A percentile compares a stretch with the other conserved stretches of the same genome.
These are phyloP conservation scores for Nemotelus pantherinus DNA, from an alignment of 2,888 invertebrate species.

Conservation along the genomic window DNA sequence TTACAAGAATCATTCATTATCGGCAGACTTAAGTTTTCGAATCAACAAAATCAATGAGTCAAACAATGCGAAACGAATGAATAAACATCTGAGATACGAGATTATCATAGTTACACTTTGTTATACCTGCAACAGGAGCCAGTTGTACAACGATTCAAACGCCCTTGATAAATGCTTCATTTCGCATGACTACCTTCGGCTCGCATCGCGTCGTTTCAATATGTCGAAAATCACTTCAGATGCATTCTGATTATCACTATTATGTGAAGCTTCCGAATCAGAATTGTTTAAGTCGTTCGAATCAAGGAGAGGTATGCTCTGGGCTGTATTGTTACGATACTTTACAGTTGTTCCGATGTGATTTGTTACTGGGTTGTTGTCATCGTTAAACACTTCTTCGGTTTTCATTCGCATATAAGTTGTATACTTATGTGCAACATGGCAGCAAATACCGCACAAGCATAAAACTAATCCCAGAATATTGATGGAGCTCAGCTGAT, in stretches of 20 bases:
- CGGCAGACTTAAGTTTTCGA: too few species aligned
- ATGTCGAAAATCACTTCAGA: conserved; percentile 69
- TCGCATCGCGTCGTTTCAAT: conserved; percentile 66
- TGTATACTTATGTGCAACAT: conserved; percentile 78
- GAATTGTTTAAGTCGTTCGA: conserved; percentile 54
- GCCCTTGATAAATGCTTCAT: too few species aligned
- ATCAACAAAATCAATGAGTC: too few species aligned
- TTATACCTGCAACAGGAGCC: too few species aligned
- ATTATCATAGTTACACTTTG: too few species aligned
- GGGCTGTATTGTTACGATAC: conserved; percentile 55
- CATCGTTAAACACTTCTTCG: conserved; percentile 50
- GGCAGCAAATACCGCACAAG: conserved; percentile 85
- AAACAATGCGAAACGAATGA: too few species aligned
- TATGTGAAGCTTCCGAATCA: conserved; percentile 61
- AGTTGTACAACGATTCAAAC: too few species aligned
- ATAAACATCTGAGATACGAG: too few species aligned
- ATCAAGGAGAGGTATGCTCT: conserved; percentile 61
- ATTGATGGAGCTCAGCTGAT: conserved; percentile 84
- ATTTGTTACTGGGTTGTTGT: conserved; percentile 53
- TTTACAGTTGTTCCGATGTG: conserved; percentile 48
- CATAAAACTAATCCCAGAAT: conserved; percentile 86
- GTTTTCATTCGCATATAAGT: conserved; percentile 53
- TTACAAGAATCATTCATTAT: too few species aligned
- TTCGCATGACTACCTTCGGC: conserved; percentile 48
- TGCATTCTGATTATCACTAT: conserved; percentile 65